phyloP scores from a whole-genome alignment of 2,888 invertebrate genomes.

The Ophion ventricosus region DNA sequence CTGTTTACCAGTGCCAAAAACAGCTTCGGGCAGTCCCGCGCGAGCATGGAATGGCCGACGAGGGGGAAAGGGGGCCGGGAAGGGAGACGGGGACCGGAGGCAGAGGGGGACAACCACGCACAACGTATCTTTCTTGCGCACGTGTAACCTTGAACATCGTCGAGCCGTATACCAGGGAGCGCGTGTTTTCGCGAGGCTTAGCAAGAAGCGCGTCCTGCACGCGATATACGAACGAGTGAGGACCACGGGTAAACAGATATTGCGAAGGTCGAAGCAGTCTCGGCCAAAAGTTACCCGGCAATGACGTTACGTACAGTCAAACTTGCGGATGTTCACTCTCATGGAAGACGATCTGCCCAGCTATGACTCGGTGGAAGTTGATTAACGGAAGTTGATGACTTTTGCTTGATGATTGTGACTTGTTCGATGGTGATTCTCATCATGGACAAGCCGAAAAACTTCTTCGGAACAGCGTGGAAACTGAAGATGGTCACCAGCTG shows the following conservation, averaged over 20 bases:
- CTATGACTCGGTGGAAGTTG: not conserved
- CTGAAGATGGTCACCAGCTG: not conserved
- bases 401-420: not conserved
- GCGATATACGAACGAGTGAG: slow-evolving; percentile 42
- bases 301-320: not conserved
- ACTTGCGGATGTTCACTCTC: not conserved
- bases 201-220: slow-evolving; percentile 37
- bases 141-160: slow-evolving; percentile 62
- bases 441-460: not conserved
- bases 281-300: not conserved
- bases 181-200: slow-evolving; percentile 21
- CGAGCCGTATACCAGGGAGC: not conserved
- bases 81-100: not conserved
- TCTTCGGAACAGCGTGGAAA: not conserved
- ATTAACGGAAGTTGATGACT: not conserved
- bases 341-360: not conserved
- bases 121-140: slow-evolving; percentile 55
- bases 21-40: slow-evolving; percentile 53
- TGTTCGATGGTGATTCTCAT: not conserved
- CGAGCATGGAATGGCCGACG: slow-evolving; percentile 22
- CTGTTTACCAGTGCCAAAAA: slow-evolving; percentile 63
- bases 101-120: slow-evolving; percentile 2
- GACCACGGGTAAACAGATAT: slow-evolving; percentile 39
- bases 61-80: not conserved
- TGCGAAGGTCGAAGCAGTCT: slow-evolving; percentile 39